Conservation (phyloP, 92 coral and sea anemone genomes). For the Phymanthus crucifer region DNA sequence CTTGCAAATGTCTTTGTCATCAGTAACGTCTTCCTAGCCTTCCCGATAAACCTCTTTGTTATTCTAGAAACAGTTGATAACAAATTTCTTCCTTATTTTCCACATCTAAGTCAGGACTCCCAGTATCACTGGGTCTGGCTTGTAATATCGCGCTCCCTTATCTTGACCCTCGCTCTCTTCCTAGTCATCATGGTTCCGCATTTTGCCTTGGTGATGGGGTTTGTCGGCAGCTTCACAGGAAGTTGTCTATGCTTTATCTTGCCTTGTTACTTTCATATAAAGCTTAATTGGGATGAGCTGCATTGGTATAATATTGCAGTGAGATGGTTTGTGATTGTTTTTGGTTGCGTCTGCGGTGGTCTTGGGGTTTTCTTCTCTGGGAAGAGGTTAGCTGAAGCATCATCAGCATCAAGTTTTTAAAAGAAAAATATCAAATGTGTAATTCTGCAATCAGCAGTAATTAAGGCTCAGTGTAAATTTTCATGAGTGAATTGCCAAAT, state of each 20-base stretch:
- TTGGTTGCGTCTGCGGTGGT: constrained; percentile 65
- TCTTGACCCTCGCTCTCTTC: constrained; percentile 66
- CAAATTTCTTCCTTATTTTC: constrained; percentile 63
- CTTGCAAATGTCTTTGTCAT: constrained; percentile 69
- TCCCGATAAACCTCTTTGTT: constrained; percentile 69
- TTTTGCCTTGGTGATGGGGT: constrained; percentile 78
- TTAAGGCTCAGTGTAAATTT: too few species aligned
- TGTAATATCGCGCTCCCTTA: constrained; percentile 50
- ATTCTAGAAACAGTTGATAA: constrained; percentile 66
- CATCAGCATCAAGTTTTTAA: background rate
- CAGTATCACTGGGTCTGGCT: constrained; percentile 76
- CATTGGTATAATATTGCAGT: constrained; percentile 65
- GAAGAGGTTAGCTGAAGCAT: constrained; percentile 16
- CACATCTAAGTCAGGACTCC: constrained; percentile 58
- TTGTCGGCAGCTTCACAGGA: constrained; percentile 82
- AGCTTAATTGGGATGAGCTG: constrained; percentile 71
- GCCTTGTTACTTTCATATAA: constrained; percentile 74
- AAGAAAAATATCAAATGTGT: too few species aligned
- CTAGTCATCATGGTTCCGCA: constrained; percentile 75
- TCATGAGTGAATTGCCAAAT: too few species aligned
- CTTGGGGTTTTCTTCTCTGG: constrained; percentile 74
- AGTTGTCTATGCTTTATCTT: constrained; percentile 72
- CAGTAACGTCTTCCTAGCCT: constrained; percentile 70
- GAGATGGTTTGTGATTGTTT: constrained; percentile 57
- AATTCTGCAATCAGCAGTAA: too few species aligned